phyloP scores from a whole-genome alignment of 2,888 invertebrate genomes.

The Eupithecia subfuscata region DNA sequence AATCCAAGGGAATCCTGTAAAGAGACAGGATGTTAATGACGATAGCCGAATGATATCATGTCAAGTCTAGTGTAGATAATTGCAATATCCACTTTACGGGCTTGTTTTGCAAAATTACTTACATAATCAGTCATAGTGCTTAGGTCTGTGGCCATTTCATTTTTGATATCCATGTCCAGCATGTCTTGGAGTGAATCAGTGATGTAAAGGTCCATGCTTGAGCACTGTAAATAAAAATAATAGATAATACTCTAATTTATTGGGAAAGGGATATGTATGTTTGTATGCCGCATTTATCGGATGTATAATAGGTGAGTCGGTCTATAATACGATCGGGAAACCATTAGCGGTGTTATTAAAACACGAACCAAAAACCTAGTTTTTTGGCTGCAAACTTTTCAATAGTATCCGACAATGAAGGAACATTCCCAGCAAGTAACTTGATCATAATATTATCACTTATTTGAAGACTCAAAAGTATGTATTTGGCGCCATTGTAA shows the following conservation, averaged over 20 bases:
- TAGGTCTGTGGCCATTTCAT: slow-evolving; percentile 92
- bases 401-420: background rate
- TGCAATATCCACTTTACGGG: background rate
- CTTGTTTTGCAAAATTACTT: slow-evolving; percentile 47
- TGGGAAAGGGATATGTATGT: background rate
- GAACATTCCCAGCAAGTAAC: background rate
- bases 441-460: slow-evolving; percentile 4
- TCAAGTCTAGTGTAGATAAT: background rate
- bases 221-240: slow-evolving; percentile 59
- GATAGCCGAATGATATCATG: background rate
- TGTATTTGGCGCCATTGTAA: slow-evolving; percentile 64
- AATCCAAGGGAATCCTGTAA: slow-evolving; percentile 85
- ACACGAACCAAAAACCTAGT: background rate
- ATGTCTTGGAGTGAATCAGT: slow-evolving; percentile 93
- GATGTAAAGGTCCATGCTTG: slow-evolving; percentile 86
- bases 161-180: slow-evolving; percentile 95
- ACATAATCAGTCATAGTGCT: slow-evolving; percentile 88
- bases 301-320: background rate
- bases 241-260: background rate
- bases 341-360: background rate
- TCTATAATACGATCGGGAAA: background rate
- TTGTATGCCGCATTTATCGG: background rate
- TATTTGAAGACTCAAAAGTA: background rate
- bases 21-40: slow-evolving; percentile 10
- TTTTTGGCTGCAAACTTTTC: background rate